phyloP scores from a whole-genome alignment of 2,113 vertebrate species.

The Semnopithecus entellus region DNA sequence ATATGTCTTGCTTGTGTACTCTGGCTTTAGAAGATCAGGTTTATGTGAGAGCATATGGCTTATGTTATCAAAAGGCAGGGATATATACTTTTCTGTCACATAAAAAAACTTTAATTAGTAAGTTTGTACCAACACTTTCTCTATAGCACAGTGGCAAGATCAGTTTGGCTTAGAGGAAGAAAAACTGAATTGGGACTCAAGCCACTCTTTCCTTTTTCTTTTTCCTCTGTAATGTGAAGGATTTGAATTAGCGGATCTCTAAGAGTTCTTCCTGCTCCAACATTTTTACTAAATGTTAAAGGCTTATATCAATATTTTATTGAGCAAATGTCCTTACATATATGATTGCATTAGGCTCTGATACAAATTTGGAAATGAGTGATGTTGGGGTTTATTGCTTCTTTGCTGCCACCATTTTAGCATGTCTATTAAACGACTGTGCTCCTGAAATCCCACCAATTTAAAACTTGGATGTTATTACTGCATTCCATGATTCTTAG shows the following conservation, averaged over 20 bases:
- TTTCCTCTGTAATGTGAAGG: background rate
- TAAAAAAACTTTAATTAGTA: background rate
- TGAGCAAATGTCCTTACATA: background rate
- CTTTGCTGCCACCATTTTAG: background rate
- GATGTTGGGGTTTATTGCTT: background rate
- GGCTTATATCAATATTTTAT: background rate
- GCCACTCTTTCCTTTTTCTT: background rate
- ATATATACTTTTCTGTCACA: background rate
- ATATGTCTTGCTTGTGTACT: background rate
- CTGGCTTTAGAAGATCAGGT: background rate
- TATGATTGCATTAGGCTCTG: background rate
- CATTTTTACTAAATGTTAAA: background rate
- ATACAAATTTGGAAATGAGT: background rate
- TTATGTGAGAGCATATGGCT: background rate
- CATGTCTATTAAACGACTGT: background rate
- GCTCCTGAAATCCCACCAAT: background rate
- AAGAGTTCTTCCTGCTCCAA: background rate
- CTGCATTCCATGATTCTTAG: background rate
- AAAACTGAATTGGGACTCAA: background rate
- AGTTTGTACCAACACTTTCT: background rate
- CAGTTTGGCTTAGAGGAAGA: background rate
- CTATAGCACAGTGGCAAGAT: background rate
- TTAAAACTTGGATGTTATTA: background rate
- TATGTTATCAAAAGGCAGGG: background rate
- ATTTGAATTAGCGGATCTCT: background rate